Evolutionary conservation across 2,888 invertebrate species (phyloP).

Genomic region (Erebia ligea): DNA sequence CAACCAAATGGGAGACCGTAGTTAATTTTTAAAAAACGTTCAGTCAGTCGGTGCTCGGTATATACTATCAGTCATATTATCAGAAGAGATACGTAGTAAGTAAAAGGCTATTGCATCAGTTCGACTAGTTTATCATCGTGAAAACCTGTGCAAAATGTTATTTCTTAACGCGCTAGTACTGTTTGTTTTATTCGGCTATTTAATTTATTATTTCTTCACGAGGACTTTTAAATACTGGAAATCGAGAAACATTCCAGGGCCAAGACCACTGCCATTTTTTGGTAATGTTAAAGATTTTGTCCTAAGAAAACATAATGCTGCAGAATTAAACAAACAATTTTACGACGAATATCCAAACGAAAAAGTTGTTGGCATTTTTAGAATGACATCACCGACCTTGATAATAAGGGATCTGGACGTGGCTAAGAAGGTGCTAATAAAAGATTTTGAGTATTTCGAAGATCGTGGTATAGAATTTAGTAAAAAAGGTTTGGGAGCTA

Average conservation of each 20-base stretch:
- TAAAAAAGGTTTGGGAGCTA: slow-evolving; percentile 53
- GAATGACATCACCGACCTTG: slow-evolving; percentile 55
- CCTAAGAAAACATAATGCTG: not conserved
- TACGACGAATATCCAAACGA: slow-evolving; percentile 56
- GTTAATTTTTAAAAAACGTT: no score
- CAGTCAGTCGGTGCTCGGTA: no score
- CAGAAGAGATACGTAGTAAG: not conserved
- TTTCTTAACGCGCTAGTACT: not conserved
- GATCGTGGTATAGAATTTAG: slow-evolving; percentile 58
- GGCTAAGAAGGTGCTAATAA: not conserved
- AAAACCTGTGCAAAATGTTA: slow-evolving; percentile 4
- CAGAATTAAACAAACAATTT: slow-evolving; percentile 45
- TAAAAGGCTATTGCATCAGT: not conserved
- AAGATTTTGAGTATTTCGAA: slow-evolving; percentile 45
- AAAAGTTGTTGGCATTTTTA: slow-evolving; percentile 60
- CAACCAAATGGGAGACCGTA: no score
- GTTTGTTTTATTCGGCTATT: not conserved
- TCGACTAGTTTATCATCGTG: not conserved
- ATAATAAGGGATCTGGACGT: slow-evolving; percentile 57
- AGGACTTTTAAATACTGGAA: slow-evolving; percentile 1
- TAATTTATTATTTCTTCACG: slow-evolving; percentile 1
- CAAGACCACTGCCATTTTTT: not conserved
- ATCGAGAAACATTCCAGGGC: slow-evolving; percentile 8
- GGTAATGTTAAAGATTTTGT: slow-evolving; percentile 1
- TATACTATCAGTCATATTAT: not conserved